A percentile compares a stretch with the other conserved stretches of the same genome.
phyloP scores from a whole-genome alignment of 2,797 vertebrate species.

The Pseudotriccus pelzelni region DNA sequence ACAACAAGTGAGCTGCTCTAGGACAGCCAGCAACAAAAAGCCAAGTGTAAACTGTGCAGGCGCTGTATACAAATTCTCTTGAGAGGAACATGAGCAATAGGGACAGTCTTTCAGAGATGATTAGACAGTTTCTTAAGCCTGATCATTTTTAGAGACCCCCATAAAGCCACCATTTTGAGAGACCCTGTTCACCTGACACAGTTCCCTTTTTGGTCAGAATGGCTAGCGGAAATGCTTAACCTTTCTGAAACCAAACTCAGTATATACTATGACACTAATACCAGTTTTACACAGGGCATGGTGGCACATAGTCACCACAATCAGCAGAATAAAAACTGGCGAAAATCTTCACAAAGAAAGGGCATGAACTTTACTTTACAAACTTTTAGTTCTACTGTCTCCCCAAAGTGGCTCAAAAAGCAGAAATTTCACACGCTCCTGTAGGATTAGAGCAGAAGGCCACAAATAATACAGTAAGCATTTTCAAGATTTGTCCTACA shows the following conservation, averaged over 20 bases:
- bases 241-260: neutral
- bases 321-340: neutral
- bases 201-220: neutral
- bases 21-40: neutral
- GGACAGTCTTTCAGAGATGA: neutral
- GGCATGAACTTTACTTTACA: neutral
- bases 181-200: neutral
- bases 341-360: neutral
- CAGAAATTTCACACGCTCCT: neutral
- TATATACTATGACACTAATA: neutral
- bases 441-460: neutral
- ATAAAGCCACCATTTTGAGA: neutral
- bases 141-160: neutral
- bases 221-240: neutral
- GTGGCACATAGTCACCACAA: neutral
- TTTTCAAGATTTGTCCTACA: neutral
- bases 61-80: neutral
- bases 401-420: neutral
- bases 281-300: neutral
- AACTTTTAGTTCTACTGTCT: neutral
- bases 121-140: neutral
- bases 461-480: neutral
- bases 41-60: neutral
- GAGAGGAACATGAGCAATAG: accelerated
- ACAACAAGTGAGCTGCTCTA: neutral